These are phyloP conservation scores for Temnothorax unifasciatus DNA, from an alignment of 2,888 invertebrate genomes.

Conservation along the genomic window DNA sequence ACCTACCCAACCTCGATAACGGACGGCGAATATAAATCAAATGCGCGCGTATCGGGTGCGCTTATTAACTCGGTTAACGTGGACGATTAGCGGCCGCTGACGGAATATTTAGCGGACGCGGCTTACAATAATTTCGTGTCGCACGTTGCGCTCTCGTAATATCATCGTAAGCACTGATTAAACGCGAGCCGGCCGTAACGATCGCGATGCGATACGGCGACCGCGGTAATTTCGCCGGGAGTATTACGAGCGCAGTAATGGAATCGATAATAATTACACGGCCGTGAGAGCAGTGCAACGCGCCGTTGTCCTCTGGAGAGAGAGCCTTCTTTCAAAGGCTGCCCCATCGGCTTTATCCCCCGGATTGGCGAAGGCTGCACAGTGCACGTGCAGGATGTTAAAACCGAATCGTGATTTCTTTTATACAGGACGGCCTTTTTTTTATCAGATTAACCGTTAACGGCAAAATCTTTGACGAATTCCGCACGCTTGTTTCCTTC, in stretches of 20 bases:
- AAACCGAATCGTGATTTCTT: conserved; percentile 28
- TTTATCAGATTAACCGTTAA: conserved; percentile 18
- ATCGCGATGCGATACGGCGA: conserved; percentile 64
- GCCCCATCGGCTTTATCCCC: conserved; percentile 13
- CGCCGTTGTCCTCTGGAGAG: conserved; percentile 30
- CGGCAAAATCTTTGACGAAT: conserved; percentile 17
- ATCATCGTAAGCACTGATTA: conserved; percentile 72
- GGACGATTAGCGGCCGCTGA: conserved; percentile 65
- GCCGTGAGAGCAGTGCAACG: conserved; percentile 43
- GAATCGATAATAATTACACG: conserved; percentile 73
- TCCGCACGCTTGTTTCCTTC: not conserved
- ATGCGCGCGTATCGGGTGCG: conserved; percentile 27
- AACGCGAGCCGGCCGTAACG: conserved; percentile 71
- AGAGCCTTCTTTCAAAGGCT: conserved; percentile 45
- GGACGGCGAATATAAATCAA: conserved; percentile 54
- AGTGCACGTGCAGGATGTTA: conserved; percentile 25
- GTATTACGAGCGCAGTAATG: conserved; percentile 71
- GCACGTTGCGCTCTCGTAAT: conserved; percentile 59
- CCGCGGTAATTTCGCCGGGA: conserved; percentile 65
- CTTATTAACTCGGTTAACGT: conserved; percentile 68
- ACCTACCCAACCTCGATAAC: not conserved
- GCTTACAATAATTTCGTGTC: conserved; percentile 73
- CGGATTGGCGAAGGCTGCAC: conserved; percentile 6
- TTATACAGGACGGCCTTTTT: conserved; percentile 1
- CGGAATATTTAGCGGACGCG: conserved; percentile 68